Base-by-base conservation (phyloP, 2,113 vertebrate genomes). In the Taurulus bubalis region DNA sequence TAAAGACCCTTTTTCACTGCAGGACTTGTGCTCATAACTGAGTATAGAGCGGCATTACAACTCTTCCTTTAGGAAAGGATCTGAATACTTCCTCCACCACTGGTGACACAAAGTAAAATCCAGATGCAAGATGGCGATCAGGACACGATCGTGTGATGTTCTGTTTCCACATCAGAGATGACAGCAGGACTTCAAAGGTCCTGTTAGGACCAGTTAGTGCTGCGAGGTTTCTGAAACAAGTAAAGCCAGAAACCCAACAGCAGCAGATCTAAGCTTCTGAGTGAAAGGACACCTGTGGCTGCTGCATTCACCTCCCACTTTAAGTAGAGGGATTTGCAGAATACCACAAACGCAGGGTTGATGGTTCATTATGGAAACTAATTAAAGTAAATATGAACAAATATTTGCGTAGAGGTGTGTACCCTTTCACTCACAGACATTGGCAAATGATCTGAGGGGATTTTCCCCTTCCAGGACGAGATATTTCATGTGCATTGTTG, bases 371-470 rank as follows among this genome's bases (percentile, higher is more conserved):
- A 49, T 49, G 51, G 47, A 77, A 68, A 71, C 53, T 82, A 78
- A 87, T 86, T 86, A 75, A 87, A 89, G 9, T 22, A 76, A 83
- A 83, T 71, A 77, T 74, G 34, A 77, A 79, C 42, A 82, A 60
- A 84, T 80, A 86, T 85, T 58, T 81, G 40, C 42, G 45, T 55
- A 70, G 72, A 76, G 84, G 68, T 78, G 45, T 73, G 70, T 71
- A 60, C 58, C 69, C 55, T 75, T 75, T 80, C 84, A 20, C 59
- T 6, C 11, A 38, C 64, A 51, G 34, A 34, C 34, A 58, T 85
- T 80, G 93, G 90, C 92, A 84, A 89, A 77, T 74, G 83, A 92
- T 93, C 84, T 89, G 60, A 93, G 51, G 66, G 65, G 53, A 63
- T 83, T 90, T 87, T 71, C 45, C 30, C 53, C 67, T 85, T 73